Evolutionary conservation across 2,888 invertebrate species (phyloP), one percentile per base, ranked within the genome.

Genomic region (Eubasilissa splendida): DNA sequence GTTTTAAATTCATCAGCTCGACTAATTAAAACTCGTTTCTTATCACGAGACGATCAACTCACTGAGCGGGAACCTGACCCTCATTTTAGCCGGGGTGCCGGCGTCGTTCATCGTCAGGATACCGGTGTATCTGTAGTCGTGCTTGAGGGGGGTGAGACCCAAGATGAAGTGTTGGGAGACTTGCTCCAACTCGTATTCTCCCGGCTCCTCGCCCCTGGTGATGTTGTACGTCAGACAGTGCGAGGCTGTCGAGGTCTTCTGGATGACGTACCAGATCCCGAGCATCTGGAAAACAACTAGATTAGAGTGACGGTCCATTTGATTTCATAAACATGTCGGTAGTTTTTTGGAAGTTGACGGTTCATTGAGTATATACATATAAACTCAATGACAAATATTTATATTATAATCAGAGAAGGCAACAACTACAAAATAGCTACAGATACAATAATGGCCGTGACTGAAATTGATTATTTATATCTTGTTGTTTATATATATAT

Each of bases 161-260:
- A 93, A 85, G 12, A 92, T 88, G 85, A 93, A 92, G 86, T 95
- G 94, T 86, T 95, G 94, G 31, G 95, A 94, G 76, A 92, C 91
- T 87, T 96, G 95, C 84, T 94, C 93, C 81, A 96, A 87, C 83
- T 92, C 87, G 85, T 94, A 95, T 85, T 92, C 91, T 12, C 92
- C 92, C 0, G 95, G 95, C 86, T 95, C 95, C 1, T 92, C 91
- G 0, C 93, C 92, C 84, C 89, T 89, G 0, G 94, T 94, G 88
- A 95, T 95, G 88, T 96, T 95, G 88, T 96, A 95, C 1, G 93
- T 93, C 85, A 96, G 92, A 87, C 96, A 96, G 85, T 93, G 92
- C 78, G 95, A 95, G 0, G 94, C 95, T 0, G 96, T 96, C 8
- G 95, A 94, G 1, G 96, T 96, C 88, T 96, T 96, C 88, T 96